These are phyloP conservation scores for Otocyon megalotis DNA, from an alignment of 2,113 vertebrate species.

Conservation along the genomic window DNA sequence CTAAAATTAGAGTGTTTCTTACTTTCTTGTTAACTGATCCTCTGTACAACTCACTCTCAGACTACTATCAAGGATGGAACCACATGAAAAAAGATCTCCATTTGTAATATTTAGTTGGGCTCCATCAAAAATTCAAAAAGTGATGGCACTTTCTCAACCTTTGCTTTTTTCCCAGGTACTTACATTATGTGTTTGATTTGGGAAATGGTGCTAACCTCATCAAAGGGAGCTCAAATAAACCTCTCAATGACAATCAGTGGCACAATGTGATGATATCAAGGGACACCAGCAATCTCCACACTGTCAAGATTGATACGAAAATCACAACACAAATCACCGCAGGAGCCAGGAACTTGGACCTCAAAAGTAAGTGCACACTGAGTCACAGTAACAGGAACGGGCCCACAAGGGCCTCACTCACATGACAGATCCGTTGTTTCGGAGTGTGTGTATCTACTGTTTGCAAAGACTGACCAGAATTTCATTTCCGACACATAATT, in stretches of 20 bases:
- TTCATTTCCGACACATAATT: not conserved
- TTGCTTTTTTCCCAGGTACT: conserved; percentile 89
- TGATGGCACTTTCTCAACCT: not conserved
- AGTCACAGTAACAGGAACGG: not conserved
- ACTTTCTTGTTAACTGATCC: not conserved
- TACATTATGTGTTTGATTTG: conserved; percentile 98
- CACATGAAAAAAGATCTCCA: not conserved
- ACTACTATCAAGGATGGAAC: not conserved
- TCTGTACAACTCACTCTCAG: not conserved
- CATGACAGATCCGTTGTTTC: not conserved
- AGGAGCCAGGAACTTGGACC: conserved; percentile 97
- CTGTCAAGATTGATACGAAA: conserved; percentile 98
- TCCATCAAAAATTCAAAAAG: not conserved
- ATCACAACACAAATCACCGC: conserved; percentile 96
- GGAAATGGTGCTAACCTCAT: conserved; percentile 98
- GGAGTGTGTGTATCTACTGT: accelerated
- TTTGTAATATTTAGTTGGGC: not conserved
- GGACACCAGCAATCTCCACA: conserved; percentile 98
- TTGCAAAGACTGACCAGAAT: not conserved
- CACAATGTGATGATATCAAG: conserved; percentile 98
- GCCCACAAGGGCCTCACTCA: accelerated
- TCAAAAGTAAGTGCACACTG: conserved; percentile 93
- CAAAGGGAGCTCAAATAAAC: conserved; percentile 98
- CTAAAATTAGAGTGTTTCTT: not conserved
- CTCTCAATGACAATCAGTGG: conserved; percentile 98